Base-by-base conservation (phyloP, 1,140 invertebrate genomes). In the Sycophila sp. region DNA sequence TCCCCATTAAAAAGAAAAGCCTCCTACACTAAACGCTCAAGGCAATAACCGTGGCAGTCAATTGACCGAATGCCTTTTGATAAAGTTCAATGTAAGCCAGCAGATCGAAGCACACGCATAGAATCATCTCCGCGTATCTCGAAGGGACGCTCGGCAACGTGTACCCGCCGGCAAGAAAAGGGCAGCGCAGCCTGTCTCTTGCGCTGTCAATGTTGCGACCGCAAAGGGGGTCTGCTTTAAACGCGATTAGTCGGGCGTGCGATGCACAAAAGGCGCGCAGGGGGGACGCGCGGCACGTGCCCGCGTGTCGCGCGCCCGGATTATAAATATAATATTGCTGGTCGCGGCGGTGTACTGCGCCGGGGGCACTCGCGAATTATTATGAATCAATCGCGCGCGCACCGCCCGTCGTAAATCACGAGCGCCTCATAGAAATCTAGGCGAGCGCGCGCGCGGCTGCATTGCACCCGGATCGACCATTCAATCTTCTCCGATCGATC, bases 241-340 rank as follows among this genome's bases (percentile, higher is more conserved):
- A 85, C 78, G 77, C 80, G 82, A 85, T 85, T 84, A 85, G 77
- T 73, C 75, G 53, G 55, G 69, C 42, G 64, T 69, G 56, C 55
- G 55, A 66, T 55, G 19, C 45, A 66, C 69, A 69, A n/a, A 17
- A 22, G 38, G 24, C 17, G 40, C 4, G 58, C 24, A 17, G 32
- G 40, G 40, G 26, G 34, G 32, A 34, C 74, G 30, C 63, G 65
- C 49, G 78, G 77, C 85, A 86, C 85, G 84, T 86, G 85, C 79
- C 80, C 74, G 74, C 74, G 79, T 81, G 78, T 83, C 80, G 78
- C 79, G 78, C 79, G 76, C 77, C 77, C 77, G 82, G 84, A 86
- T 85, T 85, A 85, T 84, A 82, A 85, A 84, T 85, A 84, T 84
- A 81, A 83, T 84, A 84, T 84, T n/a, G 78, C 71, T 40, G 38